Evolutionary conservation across 2,113 vertebrate species (phyloP), one percentile per base, ranked within the genome.

Genomic region (Perca schrenkii): DNA sequence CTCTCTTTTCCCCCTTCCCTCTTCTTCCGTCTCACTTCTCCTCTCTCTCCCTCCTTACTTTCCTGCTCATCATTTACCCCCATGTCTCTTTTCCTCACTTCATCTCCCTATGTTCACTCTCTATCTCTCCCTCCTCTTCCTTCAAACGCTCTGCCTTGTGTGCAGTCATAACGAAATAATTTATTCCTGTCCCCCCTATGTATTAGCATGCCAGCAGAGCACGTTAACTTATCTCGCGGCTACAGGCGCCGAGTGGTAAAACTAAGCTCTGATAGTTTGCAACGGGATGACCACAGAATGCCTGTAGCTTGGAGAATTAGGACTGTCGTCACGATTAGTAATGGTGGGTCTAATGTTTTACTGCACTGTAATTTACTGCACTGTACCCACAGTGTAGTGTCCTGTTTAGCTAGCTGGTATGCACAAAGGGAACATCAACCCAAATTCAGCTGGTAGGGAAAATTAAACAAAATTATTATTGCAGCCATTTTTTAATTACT

Each of bases 191-290:
- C 87, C 85, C 43, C 77, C 86, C 56, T 91, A 75, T 75, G 88
- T 91, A 88, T 93, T 92, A 91, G 89, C 84, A 86, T 91, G 85
- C 89, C 83, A 87, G 88, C 73, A 77, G 87, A 90, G 83, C 86
- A 90, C 76, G 89, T 92, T 92, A 84, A 94, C 92, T 94, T 95
- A 94, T 95, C 94, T 94, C 83, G 8, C 31, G 14, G 87, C 92
- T 82, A 89, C 93, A 94, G 94, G 79, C 93, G 1, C 77, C 6
- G 79, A 88, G 82, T 84, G 84, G 86, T 91, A 91, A 92, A 93
- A 93, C 91, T 90, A 90, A 94, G 91, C 91, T 90, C 83, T 90
- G 90, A 93, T 91, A 84, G 85, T 92, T 89, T 93, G 92, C 87
- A 92, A 86, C 74, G 89, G 87, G 86, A 91, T 92, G 92, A 92